Conservation (phyloP, 2,113 vertebrate species). For the Corynorhinus townsendii region DNA sequence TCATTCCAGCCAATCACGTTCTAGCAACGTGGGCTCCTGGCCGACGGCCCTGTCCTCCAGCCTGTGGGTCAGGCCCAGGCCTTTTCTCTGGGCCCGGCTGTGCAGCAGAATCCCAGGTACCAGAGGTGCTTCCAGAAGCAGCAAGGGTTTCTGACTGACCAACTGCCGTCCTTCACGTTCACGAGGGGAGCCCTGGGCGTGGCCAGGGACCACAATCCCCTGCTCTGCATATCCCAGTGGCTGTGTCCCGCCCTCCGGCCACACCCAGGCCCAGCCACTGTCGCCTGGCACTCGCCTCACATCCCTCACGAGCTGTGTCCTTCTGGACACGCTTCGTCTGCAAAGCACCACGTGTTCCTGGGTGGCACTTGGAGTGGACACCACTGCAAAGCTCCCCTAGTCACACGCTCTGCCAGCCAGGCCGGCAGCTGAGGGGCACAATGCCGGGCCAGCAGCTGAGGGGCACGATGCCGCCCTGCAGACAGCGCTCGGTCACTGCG, state of each 20-base stretch:
- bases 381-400: neutral
- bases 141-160: neutral
- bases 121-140: neutral
- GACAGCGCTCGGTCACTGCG: neutral
- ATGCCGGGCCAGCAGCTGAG: too few relatives aligned
- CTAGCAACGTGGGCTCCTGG: neutral
- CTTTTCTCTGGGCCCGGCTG: neutral
- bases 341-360: neutral
- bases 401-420: neutral
- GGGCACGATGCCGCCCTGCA: accelerated
- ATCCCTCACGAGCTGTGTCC: neutral
- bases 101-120: neutral
- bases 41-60: neutral
- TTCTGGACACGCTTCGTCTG: accelerated
- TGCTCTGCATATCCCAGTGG: accelerated
- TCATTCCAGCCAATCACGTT: neutral
- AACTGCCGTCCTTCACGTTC: neutral
- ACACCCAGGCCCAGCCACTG: neutral
- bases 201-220: neutral
- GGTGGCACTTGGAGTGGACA: neutral
- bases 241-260: accelerated
- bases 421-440: too few relatives aligned
- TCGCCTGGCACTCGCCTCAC: accelerated
- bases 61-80: neutral
- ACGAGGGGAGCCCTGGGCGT: accelerated